Base-by-base conservation (phyloP, 2,113 vertebrate species). In the Siphamia tubifer region DNA sequence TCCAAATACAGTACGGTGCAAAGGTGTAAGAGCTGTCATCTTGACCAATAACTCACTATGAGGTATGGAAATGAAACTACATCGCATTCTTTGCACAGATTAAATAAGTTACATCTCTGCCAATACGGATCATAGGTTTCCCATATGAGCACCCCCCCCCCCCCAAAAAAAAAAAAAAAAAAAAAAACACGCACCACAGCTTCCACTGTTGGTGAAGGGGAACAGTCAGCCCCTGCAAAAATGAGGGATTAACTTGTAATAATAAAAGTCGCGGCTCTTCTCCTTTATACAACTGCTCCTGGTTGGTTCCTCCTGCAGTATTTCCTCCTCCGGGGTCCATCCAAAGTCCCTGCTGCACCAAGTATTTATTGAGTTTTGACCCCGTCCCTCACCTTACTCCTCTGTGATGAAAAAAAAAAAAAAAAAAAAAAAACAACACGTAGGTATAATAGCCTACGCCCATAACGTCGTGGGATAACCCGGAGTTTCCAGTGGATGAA, bases 1-100 rank as follows among this genome's bases (percentile, higher is more conserved):
- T 89, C 92, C 95, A 69, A 96, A 72, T 5, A 94, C 81, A 74
- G 91, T 90, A 69, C 92, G 90, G 88, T 69, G 85, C 65, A 93
- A 79, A 90, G 94, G 88, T 6, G 80, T 62, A 82, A 90, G 89
- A 88, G 91, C 87, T 93, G 93, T 94, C 95, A 97, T 97, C 82
- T 77, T 83, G 68, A 72, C 77, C 51, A 70, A 47, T 60, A 35
- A 49, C 68, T 81, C 78, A 79, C 68, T 81, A 11, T 43, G 63
- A 45, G 45, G 12, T 35, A 57, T 49, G 39, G 71, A 39, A 77
- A 17, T 71, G 36, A 86, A 86, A 74, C 88, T 89, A 86, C 88
- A 90, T 90, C 36, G 81, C 87, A 67, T 40, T 74, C 25, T 47
- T 30, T 6, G 28, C 23, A 58, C 19, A 45, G 35, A 13, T 13